Percentiles rank a stretch among this genome's conserved stretches.
Evolutionary conservation across 2,113 vertebrate species (phyloP).

Genomic region (Epinephelus cyanopodus): DNA sequence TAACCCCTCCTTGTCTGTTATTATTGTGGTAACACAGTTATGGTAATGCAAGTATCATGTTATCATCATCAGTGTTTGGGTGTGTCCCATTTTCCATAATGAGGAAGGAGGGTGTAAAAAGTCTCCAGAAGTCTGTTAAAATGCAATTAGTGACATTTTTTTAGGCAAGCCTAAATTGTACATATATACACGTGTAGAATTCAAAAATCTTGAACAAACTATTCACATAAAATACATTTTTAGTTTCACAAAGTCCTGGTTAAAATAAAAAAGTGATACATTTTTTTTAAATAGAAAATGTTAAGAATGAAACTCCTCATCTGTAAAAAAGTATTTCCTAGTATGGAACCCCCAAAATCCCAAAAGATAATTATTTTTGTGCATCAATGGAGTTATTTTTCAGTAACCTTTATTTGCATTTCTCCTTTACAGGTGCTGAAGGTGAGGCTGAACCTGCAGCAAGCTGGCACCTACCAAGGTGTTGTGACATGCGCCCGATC

Average conservation of each 20-base stretch:
- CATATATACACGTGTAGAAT: not conserved
- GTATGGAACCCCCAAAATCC: too few species aligned
- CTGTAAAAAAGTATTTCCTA: too few species aligned
- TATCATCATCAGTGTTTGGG: not conserved
- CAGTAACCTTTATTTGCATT: not conserved
- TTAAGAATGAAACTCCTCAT: too few species aligned
- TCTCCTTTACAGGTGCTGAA: constrained; percentile 78
- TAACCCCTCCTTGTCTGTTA: not conserved
- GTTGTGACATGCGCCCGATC: constrained; percentile 70
- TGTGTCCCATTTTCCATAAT: not conserved
- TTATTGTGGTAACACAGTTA: not conserved
- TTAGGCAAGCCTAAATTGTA: too few species aligned
- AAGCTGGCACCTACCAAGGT: constrained; percentile 65
- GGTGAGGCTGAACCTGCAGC: constrained; percentile 83
- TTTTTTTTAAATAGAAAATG: too few species aligned
- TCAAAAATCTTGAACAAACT: not conserved
- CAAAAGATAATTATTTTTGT: too few species aligned
- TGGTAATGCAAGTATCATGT: not conserved
- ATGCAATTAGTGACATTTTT: too few species aligned
- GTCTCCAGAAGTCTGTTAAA: too few species aligned
- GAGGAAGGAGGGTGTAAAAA: not conserved
- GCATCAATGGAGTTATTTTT: not conserved
- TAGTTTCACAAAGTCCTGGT: not conserved
- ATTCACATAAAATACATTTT: not conserved
- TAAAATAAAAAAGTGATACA: too few species aligned